Evolutionary conservation across 2,113 vertebrate species (phyloP).

Genomic region (Notothenia rossii): DNA sequence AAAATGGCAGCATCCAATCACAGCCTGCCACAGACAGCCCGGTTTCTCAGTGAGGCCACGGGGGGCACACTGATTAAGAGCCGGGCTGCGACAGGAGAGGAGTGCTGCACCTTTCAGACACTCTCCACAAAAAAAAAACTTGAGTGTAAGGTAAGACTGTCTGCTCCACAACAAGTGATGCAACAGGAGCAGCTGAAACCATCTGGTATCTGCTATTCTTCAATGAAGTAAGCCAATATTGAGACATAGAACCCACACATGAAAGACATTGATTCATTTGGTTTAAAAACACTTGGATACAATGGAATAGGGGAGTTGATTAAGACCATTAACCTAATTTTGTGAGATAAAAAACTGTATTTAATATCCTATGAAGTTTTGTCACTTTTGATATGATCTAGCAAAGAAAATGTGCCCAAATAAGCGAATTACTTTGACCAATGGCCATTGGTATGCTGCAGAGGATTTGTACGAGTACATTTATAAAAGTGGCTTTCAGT

Average conservation of each 20-base stretch:
- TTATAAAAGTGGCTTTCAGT: too few species aligned
- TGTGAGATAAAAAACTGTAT: too few species aligned
- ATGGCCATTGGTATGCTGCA: too few species aligned
- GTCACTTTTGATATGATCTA: too few species aligned
- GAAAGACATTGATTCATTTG: too few species aligned
- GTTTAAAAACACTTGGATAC: too few species aligned
- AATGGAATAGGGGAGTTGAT: too few species aligned
- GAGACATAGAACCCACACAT: not conserved
- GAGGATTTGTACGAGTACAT: too few species aligned
- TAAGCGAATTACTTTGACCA: too few species aligned
- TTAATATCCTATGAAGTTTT: too few species aligned
- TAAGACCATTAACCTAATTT: too few species aligned
- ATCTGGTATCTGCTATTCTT: slow-evolving; percentile 29
- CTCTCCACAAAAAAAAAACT: not conserved
- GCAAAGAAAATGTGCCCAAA: too few species aligned
- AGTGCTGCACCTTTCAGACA: slow-evolving; percentile 22
- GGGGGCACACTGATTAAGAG: slow-evolving; percentile 60
- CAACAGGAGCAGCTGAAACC: not conserved
- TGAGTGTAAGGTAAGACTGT: slow-evolving; percentile 6
- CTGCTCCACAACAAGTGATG: slow-evolving; percentile 15
- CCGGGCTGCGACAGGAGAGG: slow-evolving; percentile 26
- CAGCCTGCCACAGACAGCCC: slow-evolving; percentile 20
- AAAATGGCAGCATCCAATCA: slow-evolving; percentile 58
- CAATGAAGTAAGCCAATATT: not conserved
- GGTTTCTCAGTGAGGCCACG: slow-evolving; percentile 32